Percentiles rank a stretch among this genome's conserved stretches.
Conservation (phyloP, 2,888 invertebrate species). For the Alsophila aescularia region DNA sequence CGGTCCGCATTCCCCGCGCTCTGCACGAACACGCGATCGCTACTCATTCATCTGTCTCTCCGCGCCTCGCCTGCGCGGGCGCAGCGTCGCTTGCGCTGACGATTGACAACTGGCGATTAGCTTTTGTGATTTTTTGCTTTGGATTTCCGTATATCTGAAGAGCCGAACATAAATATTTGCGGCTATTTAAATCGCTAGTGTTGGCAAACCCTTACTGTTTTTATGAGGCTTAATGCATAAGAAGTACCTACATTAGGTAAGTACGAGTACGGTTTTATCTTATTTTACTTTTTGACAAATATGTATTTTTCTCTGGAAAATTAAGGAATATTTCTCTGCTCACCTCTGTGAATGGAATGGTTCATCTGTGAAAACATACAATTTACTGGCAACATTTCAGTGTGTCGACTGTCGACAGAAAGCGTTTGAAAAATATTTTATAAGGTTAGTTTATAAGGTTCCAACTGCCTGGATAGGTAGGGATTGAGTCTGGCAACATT, state of each 20-base stretch:
- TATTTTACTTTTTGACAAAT: no score
- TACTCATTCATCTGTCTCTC: slow-evolving; percentile 73
- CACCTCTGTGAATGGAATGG: no score
- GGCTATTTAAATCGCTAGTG: slow-evolving; percentile 10
- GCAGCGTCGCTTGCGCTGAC: slow-evolving; percentile 42
- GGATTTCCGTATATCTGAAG: slow-evolving; percentile 34
- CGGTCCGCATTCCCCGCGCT: slow-evolving; percentile 44
- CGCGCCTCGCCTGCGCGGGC: slow-evolving; percentile 43
- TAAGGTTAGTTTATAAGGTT: no score
- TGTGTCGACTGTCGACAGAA: no score
- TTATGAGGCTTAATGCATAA: neutral
- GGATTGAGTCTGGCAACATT: no score
- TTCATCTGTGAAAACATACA: no score
- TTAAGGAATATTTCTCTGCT: no score
- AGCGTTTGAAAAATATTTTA: no score
- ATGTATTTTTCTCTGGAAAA: no score
- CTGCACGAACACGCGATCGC: slow-evolving; percentile 33
- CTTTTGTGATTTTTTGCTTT: slow-evolving; percentile 46
- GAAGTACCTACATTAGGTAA: neutral
- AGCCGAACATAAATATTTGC: slow-evolving; percentile 23
- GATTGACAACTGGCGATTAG: slow-evolving; percentile 52
- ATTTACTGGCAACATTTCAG: no score
- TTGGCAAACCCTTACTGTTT: neutral
- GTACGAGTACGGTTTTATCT: no score
- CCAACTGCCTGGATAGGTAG: no score